Base-by-base conservation (phyloP, 2,797 vertebrate genomes). In the Pelobates cultripes region DNA sequence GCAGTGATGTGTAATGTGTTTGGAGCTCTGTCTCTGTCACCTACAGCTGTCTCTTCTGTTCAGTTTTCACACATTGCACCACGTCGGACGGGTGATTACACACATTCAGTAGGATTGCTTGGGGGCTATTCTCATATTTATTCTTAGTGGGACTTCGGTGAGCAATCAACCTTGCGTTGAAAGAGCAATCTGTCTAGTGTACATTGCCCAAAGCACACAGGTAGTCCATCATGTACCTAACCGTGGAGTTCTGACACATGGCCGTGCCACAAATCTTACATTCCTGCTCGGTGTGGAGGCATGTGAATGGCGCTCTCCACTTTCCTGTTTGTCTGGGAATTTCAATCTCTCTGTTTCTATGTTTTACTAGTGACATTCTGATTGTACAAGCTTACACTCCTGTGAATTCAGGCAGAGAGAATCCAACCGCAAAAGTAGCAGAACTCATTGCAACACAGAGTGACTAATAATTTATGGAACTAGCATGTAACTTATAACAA, bases 91-190 rank as follows among this genome's bases (percentile, higher is more conserved):
- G 70, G 42, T 71, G 70, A 71, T 71, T 51, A 28, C 44, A 51
- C 70, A 4, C 70, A 71, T 53, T 71, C 43, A 71, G 51, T 51
- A 9, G 44, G 51, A 28, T 53, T 6, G 70, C 70, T 71, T 28
- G 70, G 70, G 70, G 70, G 70, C 70, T 53, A 47, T 51, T 71
- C 44, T 40, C 44, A 71, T 53, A 45, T 53, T 71, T 51, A 71
- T 17, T 51, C 70, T 71, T 71, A 71, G 51, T 71, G 44, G 42
- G 70, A 45, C 70, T 53, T 71, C 44, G 3, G 70, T 53, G 44
- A 1, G 41, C 45, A 71, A 71, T 71, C 70, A 71, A 53, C 15
- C 70, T 40, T 71, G 45, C n/a, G 45, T 53, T 71, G 43, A 51
- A 53, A 45, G 68, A 70, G 44, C 70, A 71, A 53, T 71, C n/a